Evolutionary conservation across 2,888 invertebrate genomes (phyloP).

Genomic region (Caenorhabditis wallacei): DNA sequence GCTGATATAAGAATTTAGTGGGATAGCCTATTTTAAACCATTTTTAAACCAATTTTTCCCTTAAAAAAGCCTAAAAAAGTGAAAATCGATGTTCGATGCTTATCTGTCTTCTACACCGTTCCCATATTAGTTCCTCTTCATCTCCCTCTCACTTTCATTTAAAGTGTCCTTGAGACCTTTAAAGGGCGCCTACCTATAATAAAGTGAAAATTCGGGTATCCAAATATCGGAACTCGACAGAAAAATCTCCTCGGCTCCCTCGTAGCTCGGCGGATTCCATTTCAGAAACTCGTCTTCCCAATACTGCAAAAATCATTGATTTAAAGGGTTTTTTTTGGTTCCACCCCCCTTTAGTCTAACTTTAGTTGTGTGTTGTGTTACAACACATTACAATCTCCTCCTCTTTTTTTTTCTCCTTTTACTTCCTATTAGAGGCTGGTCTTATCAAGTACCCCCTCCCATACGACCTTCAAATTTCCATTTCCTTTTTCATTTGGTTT

Average conservation of each 20-base stretch:
- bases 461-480: conserved; percentile 24
- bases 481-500: not conserved
- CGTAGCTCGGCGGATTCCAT: conserved; percentile 82
- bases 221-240: conserved; percentile 80
- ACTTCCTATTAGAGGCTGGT: not conserved
- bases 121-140: conserved; percentile 12
- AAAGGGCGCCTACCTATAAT: conserved; percentile 73
- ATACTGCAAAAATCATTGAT: conserved; percentile 80
- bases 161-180: not conserved
- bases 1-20: too few relatives aligned
- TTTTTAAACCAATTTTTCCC: too few relatives aligned
- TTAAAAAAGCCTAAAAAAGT: too few relatives aligned
- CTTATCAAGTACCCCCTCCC: not conserved
- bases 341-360: too few relatives aligned
- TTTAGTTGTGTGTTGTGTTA: too few relatives aligned
- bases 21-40: too few relatives aligned
- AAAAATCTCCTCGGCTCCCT: conserved; percentile 82
- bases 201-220: conserved; percentile 82
- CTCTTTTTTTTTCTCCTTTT: not conserved
- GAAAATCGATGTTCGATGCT: not conserved
- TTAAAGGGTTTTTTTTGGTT: too few relatives aligned
- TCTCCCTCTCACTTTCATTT: not conserved
- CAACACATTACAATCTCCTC: not conserved
- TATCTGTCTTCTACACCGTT: not conserved
- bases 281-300: conserved; percentile 82